Percentiles rank a stretch among this genome's conserved stretches.
Evolutionary conservation across 1,140 invertebrate genomes (phyloP).

Genomic region (Aphidius ervi): DNA sequence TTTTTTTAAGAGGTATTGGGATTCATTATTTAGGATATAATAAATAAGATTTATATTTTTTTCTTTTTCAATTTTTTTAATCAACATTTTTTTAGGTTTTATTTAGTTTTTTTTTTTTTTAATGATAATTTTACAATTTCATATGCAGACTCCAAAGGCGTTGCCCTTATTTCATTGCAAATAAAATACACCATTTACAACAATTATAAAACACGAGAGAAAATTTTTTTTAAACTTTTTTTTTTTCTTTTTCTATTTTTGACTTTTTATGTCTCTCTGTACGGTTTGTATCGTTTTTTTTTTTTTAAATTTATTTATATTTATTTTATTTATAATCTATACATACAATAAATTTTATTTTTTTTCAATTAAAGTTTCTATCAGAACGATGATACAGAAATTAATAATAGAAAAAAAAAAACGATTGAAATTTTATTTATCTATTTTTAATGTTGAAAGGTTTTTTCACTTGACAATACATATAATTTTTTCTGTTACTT

Average conservation of each 20-base stretch:
- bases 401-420: slow-evolving; percentile 7
- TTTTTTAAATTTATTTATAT: too few species aligned
- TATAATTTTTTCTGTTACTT: background rate
- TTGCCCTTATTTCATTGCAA: too few species aligned
- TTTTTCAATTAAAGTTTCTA: slow-evolving; percentile 12
- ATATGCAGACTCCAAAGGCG: too few species aligned
- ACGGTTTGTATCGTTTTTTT: too few species aligned
- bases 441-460: background rate
- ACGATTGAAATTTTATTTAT: background rate
- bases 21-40: too few species aligned
- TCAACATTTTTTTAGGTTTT: too few species aligned
- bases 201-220: slow-evolving; percentile 8
- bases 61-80: too few species aligned
- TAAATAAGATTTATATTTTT: too few species aligned
- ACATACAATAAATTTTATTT: slow-evolving; percentile 4
- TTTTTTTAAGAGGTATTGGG: too few species aligned
- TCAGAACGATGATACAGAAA: slow-evolving; percentile 11
- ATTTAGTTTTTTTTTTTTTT: too few species aligned
- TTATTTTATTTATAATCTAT: background rate
- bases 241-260: slow-evolving; percentile 1
- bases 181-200: slow-evolving; percentile 1
- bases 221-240: background rate
- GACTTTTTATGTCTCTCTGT: background rate
- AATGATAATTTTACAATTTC: too few species aligned
- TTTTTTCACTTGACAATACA: background rate